These are phyloP conservation scores for Rapana venosa DNA, from an alignment of 2,888 invertebrate genomes.

Conservation along the genomic window DNA sequence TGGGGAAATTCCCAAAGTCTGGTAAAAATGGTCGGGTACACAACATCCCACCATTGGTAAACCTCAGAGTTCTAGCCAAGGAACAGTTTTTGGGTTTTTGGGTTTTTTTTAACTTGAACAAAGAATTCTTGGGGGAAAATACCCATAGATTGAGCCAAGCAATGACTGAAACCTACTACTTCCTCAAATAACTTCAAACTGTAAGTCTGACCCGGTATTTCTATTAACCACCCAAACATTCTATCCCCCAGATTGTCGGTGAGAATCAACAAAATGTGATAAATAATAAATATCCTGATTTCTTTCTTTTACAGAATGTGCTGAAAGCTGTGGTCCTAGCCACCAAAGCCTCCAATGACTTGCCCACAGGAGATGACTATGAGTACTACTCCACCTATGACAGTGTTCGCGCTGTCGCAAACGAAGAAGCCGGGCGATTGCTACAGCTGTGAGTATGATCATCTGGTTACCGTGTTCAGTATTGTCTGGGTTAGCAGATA, in stretches of 20 bases:
- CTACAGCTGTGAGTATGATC: conserved; percentile 80
- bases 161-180: background rate
- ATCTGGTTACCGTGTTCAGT: no score
- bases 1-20: no score
- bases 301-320: conserved; percentile 82
- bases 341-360: conserved; percentile 84
- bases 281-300: background rate
- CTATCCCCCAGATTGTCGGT: background rate
- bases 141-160: background rate
- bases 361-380: conserved; percentile 86
- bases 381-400: conserved; percentile 88
- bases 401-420: conserved; percentile 85
- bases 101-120: no score
- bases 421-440: conserved; percentile 84
- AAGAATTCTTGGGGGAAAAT: no score
- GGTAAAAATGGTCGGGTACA: no score
- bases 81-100: no score
- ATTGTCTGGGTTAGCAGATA: no score
- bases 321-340: conserved; percentile 84
- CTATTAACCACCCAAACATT: background rate
- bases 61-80: no score
- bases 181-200: no score
- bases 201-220: background rate
- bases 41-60: no score
- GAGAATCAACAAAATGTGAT: background rate